These are phyloP conservation scores for Chloroceryle inda DNA, from an alignment of 2,797 vertebrate genomes.

Conservation along the genomic window DNA sequence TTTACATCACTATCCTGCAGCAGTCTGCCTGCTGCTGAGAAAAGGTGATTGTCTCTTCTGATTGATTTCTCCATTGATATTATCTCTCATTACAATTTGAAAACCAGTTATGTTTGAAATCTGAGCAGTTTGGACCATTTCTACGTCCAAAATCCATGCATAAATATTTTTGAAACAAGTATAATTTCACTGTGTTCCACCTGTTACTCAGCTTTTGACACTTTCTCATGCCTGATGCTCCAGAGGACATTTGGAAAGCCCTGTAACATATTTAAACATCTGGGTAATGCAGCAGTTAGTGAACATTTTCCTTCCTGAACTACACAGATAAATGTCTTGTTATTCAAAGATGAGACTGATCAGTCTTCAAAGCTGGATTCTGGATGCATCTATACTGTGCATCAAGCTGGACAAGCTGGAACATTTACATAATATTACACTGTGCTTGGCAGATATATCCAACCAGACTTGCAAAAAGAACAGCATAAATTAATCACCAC, in stretches of 20 bases:
- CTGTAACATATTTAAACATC: neutral
- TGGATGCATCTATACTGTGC: neutral
- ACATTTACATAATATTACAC: slow-evolving; percentile 9
- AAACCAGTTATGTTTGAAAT: neutral
- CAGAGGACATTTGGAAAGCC: neutral
- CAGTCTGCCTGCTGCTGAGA: neutral
- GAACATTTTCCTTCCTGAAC: neutral
- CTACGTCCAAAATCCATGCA: neutral
- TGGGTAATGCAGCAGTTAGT: neutral
- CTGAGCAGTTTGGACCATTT: neutral
- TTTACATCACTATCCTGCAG: neutral
- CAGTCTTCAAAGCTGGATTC: neutral
- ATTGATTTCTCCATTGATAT: neutral
- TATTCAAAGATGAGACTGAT: slow-evolving; percentile 15
- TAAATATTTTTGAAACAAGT: neutral
- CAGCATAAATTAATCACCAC: slow-evolving; percentile 46
- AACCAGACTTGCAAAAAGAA: neutral
- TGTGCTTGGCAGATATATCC: slow-evolving; percentile 10
- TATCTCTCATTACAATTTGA: neutral
- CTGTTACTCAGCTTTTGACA: neutral
- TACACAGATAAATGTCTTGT: neutral
- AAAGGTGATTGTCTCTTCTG: slow-evolving; percentile 6
- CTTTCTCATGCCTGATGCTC: neutral
- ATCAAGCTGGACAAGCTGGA: slow-evolving; percentile 1
- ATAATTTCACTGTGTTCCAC: neutral